Base-by-base conservation (phyloP, 2,888 invertebrate species). In the Caenorhabditis panamensis region DNA sequence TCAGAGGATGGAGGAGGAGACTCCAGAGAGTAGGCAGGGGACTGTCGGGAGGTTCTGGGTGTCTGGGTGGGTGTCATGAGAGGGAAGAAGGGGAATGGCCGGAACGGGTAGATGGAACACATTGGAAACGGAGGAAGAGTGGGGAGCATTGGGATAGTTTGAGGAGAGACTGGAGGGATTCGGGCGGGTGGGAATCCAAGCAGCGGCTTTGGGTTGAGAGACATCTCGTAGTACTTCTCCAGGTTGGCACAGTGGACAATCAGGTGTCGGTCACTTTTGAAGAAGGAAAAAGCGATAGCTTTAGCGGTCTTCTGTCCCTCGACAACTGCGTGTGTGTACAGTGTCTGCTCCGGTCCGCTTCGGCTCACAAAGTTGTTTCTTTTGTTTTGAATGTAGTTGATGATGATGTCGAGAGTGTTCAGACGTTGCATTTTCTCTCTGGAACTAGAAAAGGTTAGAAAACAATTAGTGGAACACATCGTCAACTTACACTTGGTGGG, bases 401-500 rank as follows among this genome's bases (percentile, higher is more conserved):
- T 75, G 9, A 80, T 80, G 51, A 69, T 75, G 28, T 80, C 80
- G 31, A 80, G 64, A 0, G 69, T 80, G 61, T 69, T 75, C 18
- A 80, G 53, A 31, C 80, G 28, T 22, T 80, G 80, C 80, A 80
- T 75, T 58, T 80, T 80, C 20, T 80, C 80, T n/a, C 80, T 80
- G 75, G 54, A 78, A 78, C 16, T 44, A 4, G n/a, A 54, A 8
- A 8, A 18, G 41, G 31, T 11, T n/a, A n/a, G n/a, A n/a, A n/a
- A n/a, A n/a, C 5, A 56, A 47, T 41, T 64, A 13, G 13, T 6
- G 24, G 41, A 56, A 64, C 20, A 26, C 24, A 20, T 3, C 11
- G 4, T 22, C 13, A 13, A 67, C 80, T 69, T 64, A 80, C 80
- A 80, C 75, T 80, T 80, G 80, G 26, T 53, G 67, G n/a, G 61